These are phyloP conservation scores for Patella caerulea DNA, from an alignment of 2,888 invertebrate species.

Conservation along the genomic window DNA sequence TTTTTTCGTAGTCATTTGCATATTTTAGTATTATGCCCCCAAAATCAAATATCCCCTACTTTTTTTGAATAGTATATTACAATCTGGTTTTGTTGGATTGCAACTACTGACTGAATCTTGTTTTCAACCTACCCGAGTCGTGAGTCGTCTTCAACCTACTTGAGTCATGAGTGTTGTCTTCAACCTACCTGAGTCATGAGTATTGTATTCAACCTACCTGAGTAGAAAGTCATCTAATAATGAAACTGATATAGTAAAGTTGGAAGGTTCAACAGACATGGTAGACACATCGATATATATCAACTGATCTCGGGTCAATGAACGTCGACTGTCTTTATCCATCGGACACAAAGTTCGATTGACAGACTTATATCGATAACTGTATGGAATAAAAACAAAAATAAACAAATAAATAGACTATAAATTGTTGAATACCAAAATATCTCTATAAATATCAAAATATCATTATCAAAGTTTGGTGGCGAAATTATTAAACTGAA, in stretches of 20 bases:
- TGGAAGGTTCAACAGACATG: constrained; percentile 76
- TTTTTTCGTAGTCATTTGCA: too few relatives aligned
- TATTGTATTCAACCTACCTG: constrained; percentile 34
- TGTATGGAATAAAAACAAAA: constrained; percentile 26
- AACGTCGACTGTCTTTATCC: constrained; percentile 36
- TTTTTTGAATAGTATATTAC: too few relatives aligned
- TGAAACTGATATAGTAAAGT: constrained; percentile 77
- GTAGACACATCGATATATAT: constrained; percentile 81
- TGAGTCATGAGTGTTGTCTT: too few relatives aligned
- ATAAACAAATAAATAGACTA: background rate
- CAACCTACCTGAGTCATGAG: too few relatives aligned
- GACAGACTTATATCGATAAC: constrained; percentile 58
- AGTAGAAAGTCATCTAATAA: constrained; percentile 77
- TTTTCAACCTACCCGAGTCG: too few relatives aligned
- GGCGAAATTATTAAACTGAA: too few relatives aligned
- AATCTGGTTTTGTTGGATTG: too few relatives aligned
- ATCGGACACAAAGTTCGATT: constrained; percentile 69
- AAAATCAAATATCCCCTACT: too few relatives aligned
- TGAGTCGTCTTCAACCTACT: too few relatives aligned
- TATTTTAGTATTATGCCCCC: too few relatives aligned
- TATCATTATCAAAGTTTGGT: too few relatives aligned
- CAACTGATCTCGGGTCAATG: constrained; percentile 37
- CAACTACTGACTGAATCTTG: too few relatives aligned
- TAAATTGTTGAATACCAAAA: background rate
- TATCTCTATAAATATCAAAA: background rate